These are phyloP conservation scores for Dryobota labecula DNA, from an alignment of 2,888 invertebrate genomes.

Conservation along the genomic window DNA sequence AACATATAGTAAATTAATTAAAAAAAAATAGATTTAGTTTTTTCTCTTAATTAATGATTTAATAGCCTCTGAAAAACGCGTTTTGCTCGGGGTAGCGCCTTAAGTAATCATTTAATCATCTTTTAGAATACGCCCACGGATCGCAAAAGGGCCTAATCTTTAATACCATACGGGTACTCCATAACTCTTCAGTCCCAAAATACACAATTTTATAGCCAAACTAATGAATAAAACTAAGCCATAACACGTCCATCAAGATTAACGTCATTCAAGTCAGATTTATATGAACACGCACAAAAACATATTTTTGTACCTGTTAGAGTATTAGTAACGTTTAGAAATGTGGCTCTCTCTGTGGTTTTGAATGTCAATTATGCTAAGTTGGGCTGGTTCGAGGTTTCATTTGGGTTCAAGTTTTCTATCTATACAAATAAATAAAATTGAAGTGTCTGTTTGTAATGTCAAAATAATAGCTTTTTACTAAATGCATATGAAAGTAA, in stretches of 20 bases:
- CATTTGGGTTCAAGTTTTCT: too few species aligned
- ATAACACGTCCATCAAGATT: conserved; percentile 68
- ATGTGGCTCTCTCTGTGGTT: conserved; percentile 52
- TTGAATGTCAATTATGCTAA: conserved; percentile 61
- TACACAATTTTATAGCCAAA: conserved; percentile 57
- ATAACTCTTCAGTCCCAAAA: conserved; percentile 40
- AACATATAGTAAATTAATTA: too few species aligned
- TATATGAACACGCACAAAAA: conserved; percentile 67
- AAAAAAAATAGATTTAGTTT: too few species aligned
- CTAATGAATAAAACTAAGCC: conserved; percentile 67
- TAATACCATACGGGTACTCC: background rate
- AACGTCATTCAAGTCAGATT: conserved; percentile 69
- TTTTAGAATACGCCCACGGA: background rate
- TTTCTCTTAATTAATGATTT: too few species aligned
- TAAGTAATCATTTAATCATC: background rate
- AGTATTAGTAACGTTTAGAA: conserved; percentile 63
- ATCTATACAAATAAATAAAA: too few species aligned
- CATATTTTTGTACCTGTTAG: conserved; percentile 66
- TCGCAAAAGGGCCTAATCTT: background rate
- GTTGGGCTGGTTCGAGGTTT: conserved; percentile 30
- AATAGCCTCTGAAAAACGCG: too few species aligned
- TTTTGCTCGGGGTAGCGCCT: too few species aligned
- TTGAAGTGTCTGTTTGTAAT: too few species aligned
- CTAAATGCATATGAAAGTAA: too few species aligned
- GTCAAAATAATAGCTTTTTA: too few species aligned